These are phyloP conservation scores for Aphrophora alni DNA, from an alignment of 2,888 invertebrate species.

Conservation along the genomic window DNA sequence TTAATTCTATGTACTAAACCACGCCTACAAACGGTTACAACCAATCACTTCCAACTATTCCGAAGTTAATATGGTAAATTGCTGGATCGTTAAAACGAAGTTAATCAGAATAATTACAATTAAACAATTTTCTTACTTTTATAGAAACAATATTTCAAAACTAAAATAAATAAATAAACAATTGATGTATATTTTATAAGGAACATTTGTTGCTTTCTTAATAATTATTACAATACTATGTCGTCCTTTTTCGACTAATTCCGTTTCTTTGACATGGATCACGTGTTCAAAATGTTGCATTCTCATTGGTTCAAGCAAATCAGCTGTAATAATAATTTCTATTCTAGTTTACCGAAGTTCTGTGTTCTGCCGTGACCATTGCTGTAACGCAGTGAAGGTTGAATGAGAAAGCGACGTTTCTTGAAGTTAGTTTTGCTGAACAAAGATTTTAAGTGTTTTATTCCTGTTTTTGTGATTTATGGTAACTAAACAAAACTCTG, in stretches of 20 bases:
- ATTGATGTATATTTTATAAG: background rate
- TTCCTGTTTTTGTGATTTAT: constrained; percentile 15
- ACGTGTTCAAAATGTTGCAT: constrained; percentile 26
- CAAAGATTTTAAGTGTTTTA: constrained; percentile 33
- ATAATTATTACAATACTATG: background rate
- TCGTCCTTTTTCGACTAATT: constrained; percentile 21
- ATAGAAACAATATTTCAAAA: background rate
- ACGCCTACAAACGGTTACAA: constrained; percentile 36
- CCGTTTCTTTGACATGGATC: constrained; percentile 24
- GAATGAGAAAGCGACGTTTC: background rate
- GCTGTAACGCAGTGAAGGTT: constrained; percentile 4
- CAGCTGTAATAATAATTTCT: constrained; percentile 39
- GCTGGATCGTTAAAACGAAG: constrained; percentile 36
- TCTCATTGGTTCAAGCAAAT: constrained; percentile 24
- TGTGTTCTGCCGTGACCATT: background rate
- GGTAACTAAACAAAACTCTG: background rate
- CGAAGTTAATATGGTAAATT: constrained; percentile 27
- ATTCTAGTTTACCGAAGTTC: background rate
- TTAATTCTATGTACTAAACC: constrained; percentile 40
- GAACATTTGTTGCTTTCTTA: background rate
- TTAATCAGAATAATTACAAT: background rate
- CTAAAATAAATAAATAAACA: background rate
- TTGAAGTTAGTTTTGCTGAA: constrained; percentile 16
- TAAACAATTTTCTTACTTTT: background rate
- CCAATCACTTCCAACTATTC: constrained; percentile 30